These are phyloP conservation scores for Indri indri DNA, from an alignment of 2,113 vertebrate species.

Conservation along the genomic window DNA sequence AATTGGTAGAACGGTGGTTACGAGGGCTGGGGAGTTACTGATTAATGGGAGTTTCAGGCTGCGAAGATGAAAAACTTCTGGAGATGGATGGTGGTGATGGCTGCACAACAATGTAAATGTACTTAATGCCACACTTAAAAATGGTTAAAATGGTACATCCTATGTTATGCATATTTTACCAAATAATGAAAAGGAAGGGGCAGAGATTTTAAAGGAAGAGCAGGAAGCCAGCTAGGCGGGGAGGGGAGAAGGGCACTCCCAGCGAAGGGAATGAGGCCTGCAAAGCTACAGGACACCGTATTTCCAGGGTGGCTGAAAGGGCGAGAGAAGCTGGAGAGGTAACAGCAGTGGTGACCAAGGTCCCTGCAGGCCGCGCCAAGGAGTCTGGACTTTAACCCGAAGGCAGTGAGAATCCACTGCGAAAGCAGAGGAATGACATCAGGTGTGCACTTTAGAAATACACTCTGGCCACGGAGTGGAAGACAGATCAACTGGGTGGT, in stretches of 20 bases:
- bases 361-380: neutral
- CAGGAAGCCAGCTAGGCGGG: neutral
- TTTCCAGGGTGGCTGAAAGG: neutral
- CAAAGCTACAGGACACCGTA: neutral
- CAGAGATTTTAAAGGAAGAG: neutral
- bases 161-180: neutral
- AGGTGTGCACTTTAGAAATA: neutral
- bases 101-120: rapidly evolving
- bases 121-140: neutral
- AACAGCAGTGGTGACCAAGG: neutral
- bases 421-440: neutral
- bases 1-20: too few species aligned
- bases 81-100: neutral
- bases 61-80: neutral
- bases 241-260: neutral
- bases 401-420: neutral
- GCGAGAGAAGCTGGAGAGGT: neutral
- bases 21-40: neutral
- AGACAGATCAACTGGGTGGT: neutral
- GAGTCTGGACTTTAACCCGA: neutral
- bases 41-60: neutral
- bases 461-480: neutral
- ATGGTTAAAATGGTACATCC: neutral
- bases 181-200: neutral
- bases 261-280: neutral